phyloP scores from a whole-genome alignment of 2,797 vertebrate genomes.

The Gila robusta region DNA sequence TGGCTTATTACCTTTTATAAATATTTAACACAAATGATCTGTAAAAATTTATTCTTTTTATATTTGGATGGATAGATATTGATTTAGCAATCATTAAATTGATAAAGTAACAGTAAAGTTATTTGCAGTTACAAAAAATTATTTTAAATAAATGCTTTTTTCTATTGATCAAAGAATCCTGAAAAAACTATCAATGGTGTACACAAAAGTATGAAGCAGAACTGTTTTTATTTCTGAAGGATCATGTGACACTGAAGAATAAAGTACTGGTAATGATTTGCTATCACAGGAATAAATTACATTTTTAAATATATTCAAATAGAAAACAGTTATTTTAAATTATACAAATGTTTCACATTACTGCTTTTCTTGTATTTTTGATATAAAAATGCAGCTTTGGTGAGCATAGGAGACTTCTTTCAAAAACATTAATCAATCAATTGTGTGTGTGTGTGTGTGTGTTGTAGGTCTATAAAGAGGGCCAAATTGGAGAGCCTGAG shows the following conservation, averaged over 20 bases:
- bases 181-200: no score
- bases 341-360: neutral
- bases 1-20: no score
- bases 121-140: no score
- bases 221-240: neutral
- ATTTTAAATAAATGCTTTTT: no score
- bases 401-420: neutral
- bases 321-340: neutral
- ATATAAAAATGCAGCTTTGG: neutral
- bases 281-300: neutral
- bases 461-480: conserved; percentile 85
- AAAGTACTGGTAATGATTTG: neutral
- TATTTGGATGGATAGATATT: no score
- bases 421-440: neutral
- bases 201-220: neutral
- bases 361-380: neutral
- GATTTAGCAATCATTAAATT: no score
- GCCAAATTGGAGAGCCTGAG: conserved; percentile 81
- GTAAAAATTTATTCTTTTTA: no score
- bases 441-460: neutral
- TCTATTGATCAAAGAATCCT: no score
- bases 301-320: neutral
- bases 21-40: no score
- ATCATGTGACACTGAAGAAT: neutral
- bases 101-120: no score